Base-by-base conservation (phyloP, 2,113 vertebrate genomes). In the Bungarus multicinctus region DNA sequence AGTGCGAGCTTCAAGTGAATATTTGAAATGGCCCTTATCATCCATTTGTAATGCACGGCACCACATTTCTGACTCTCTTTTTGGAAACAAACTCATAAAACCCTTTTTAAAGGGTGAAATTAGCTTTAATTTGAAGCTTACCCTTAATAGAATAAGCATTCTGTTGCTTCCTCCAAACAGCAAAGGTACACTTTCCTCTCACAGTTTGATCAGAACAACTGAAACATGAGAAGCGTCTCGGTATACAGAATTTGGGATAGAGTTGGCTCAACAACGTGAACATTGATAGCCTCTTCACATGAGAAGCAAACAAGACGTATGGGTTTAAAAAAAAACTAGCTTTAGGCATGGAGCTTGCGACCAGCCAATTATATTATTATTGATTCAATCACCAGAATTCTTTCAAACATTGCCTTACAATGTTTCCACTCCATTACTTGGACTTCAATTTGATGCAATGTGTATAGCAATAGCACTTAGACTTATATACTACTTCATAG, bases 41-140 rank as follows among this genome's bases (percentile, higher is more conserved):
- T 90, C 54, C 54, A 52, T 93, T 89, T 89, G 69, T 85, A 85
- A 92, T 39, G 50, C 69, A 45, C 85, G 34, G 47, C 64, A 85
- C 81, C 54, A 43, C 86, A 30, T 85, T 91, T 91, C 22, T 34
- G n/a, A 30, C 88, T 93, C 30, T 47, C 34, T 88, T 91, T 88
- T 39, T 60, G 8, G 30, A 89, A 91, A 85, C 86, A 58, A 22
- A 57, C 64, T 58, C 30, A 57, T 89, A 89, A 93, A 91, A 39
- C 3, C 90, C 4, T 16, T 85, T 89, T 93, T 88, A 89, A 57
- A 85, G 50, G 90, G 43, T 89, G 53, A 91, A 91, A 89, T 91
- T 93, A 57, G 74, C 89, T 93, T 91, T 55, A 88, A 93, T 93
- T 88, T 81, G 60, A 91, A 89, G 90, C 60, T 91, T 4, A 94